A percentile compares a stretch with the other conserved stretches of the same genome.
Evolutionary conservation across 2,888 invertebrate species (phyloP).

Genomic region (Calameuta filiformis): DNA sequence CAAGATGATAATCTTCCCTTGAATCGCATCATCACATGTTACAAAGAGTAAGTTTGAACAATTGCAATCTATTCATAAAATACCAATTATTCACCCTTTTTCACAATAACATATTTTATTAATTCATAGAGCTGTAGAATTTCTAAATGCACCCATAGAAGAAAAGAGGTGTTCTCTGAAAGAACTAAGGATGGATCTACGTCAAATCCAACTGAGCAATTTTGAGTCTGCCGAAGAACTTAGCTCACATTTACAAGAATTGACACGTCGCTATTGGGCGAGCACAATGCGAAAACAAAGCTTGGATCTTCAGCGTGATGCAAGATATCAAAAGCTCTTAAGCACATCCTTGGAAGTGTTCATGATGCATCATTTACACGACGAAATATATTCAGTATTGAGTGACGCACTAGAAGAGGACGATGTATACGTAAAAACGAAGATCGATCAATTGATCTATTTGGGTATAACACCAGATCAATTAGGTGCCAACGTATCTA

Average conservation of each 20-base stretch:
- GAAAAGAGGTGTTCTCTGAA: constrained; percentile 23
- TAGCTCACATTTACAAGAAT: constrained; percentile 35
- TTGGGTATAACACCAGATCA: constrained; percentile 62
- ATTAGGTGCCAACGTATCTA: constrained; percentile 62
- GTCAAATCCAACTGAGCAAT: constrained; percentile 29
- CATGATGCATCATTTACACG: constrained; percentile 56
- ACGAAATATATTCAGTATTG: constrained; percentile 56
- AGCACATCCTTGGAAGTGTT: constrained; percentile 47
- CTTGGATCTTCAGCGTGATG: constrained; percentile 45
- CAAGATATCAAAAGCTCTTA: constrained; percentile 44
- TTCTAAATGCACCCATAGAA: constrained; percentile 32
- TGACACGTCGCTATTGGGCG: constrained; percentile 46
- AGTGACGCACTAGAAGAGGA: constrained; percentile 48
- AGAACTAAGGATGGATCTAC: constrained; percentile 26
- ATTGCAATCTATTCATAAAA: not conserved
- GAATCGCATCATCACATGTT: constrained; percentile 37
- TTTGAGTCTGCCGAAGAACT: constrained; percentile 35
- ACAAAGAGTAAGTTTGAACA: constrained; percentile 41
- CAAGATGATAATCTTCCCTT: constrained; percentile 22
- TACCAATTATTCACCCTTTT: not conserved
- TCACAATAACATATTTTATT: not conserved
- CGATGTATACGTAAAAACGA: constrained; percentile 56
- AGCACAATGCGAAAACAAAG: constrained; percentile 39
- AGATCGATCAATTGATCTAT: constrained; percentile 56
- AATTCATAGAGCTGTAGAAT: constrained; percentile 32